Base-by-base conservation (phyloP, 2,797 vertebrate species). In the Gambusia yucatana region DNA sequence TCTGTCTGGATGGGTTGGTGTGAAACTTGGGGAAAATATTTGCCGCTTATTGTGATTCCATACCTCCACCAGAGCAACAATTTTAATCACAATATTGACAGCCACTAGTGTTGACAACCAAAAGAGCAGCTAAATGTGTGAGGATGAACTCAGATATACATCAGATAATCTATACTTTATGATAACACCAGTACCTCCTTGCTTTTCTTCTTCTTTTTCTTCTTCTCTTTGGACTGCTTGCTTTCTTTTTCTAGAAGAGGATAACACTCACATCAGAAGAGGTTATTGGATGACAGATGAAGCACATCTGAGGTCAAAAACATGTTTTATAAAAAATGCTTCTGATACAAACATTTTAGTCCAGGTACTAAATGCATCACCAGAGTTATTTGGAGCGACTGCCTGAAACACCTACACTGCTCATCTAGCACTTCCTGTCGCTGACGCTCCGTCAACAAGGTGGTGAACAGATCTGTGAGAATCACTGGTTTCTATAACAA, bases 181-280 rank as follows among this genome's bases (percentile, higher is more conserved):
- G 3, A 76, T 3, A 46, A 16, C 3, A 48, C 17, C 13, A 61
- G 77, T 91, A 98, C 98, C 97, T 99, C 98, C 95, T 96, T 98
- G 92, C 85, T 86, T 81, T 96, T 99, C 90, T 98, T 98, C 89
- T 98, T 99, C 89, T 98, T 98, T 84, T 98, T 98, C 92, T 98
- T 98, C 88, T 97, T 98, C 13, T 98, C 98, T 91, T 97, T 98
- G 55, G 91, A 81, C 6, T 91, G 93, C 72, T 95, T 97, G 87
- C 92, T 86, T 71, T 96, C 96, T 85, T 97, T 97, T 82, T 97
- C 98, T 97, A 91, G 75, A 89, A 90, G 47, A 75, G 25, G 33
- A 90, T 10, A 48, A 88, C 22, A 82, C 3, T 77, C 13, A 67
- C 9, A 41, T 43, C 63, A n/a, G 22, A 36, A 41, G 20, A 25